A percentile compares a stretch with the other conserved stretches of the same genome.
Evolutionary conservation across 2,113 vertebrate species (phyloP).

Genomic region (Solea solea): DNA sequence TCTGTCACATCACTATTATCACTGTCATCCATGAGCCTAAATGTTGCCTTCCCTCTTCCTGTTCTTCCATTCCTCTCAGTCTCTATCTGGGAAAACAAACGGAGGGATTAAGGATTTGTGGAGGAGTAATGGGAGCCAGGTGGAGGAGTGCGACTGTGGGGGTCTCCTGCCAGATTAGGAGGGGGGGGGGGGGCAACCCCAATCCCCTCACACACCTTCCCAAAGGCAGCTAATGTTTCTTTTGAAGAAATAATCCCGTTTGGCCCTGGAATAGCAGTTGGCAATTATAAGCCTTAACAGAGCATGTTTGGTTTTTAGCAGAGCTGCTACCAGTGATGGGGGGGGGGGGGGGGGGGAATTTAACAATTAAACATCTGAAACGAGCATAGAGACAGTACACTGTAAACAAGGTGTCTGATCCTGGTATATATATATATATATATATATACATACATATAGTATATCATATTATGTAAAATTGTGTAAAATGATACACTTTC

Average conservation of each 20-base stretch:
- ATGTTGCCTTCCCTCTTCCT: constrained; percentile 57
- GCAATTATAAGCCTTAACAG: constrained; percentile 69
- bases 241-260: constrained; percentile 81
- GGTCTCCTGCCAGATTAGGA: constrained; percentile 76
- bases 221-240: constrained; percentile 79
- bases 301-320: constrained; percentile 71
- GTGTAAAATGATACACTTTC: too few species aligned
- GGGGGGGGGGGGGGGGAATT: too few species aligned
- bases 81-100: constrained; percentile 82
- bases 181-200: constrained; percentile 25
- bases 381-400: not conserved
- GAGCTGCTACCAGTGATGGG: constrained; percentile 53
- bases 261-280: constrained; percentile 67
- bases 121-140: constrained; percentile 79
- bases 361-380: not conserved
- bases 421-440: too few species aligned
- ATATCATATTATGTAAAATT: too few species aligned
- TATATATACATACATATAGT: too few species aligned
- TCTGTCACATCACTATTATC: constrained; percentile 53
- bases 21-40: constrained; percentile 49
- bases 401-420: too few species aligned
- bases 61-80: constrained; percentile 62
- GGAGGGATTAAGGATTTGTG: constrained; percentile 79
- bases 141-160: constrained; percentile 78
- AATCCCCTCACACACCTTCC: constrained; percentile 74